Base-by-base conservation (phyloP, 2,888 invertebrate genomes). In the Apeira syringaria region DNA sequence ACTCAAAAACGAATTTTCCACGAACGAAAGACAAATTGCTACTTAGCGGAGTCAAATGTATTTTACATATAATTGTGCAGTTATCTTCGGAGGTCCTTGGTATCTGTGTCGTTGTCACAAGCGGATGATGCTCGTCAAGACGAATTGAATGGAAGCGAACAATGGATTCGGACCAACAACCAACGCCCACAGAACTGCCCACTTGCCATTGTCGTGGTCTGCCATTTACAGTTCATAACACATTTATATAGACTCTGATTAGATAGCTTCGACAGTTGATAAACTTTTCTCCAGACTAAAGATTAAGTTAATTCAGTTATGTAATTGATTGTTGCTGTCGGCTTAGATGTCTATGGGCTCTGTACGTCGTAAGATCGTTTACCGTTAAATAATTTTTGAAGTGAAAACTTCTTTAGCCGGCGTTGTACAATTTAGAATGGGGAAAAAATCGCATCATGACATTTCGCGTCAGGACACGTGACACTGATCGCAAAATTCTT, bases 81-180 rank as follows among this genome's bases (percentile, higher is more conserved):
- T 22, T 37, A 34, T 47, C 36, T 47, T 29, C 29, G 28, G 44
- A 47, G 47, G 49, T 43, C 47, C 38, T 47, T 44, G 41, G 27
- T 51, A 45, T 50, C 31, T 68, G 52, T 64, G 66, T 67, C 68
- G 61, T 39, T 41, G 40, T 46, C 56, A 15, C 28, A 18, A 53
- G 33, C 73, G 78, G 75, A 77, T 64, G 66, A 49, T 54, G 58
- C 49, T 58, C 61, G 71, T 76, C 70, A 69, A 65, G 61, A 60
- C 55, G 55, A 62, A 61, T 61, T 59, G 57, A 53, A 56, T 60
- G 58, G 56, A 53, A 53, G 54, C 41, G 56, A 51, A 66, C 69
- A 69, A 75, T 75, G 64, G 68, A 77, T 75, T 69, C 64, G 59
- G 68, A 61, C 62, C 67, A 68, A 74, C 64, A 62, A 76, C 58